Percentiles rank a stretch among this genome's conserved stretches.
Evolutionary conservation across 2,113 vertebrate species (phyloP).

Genomic region (Genyomyrus donnyi): DNA sequence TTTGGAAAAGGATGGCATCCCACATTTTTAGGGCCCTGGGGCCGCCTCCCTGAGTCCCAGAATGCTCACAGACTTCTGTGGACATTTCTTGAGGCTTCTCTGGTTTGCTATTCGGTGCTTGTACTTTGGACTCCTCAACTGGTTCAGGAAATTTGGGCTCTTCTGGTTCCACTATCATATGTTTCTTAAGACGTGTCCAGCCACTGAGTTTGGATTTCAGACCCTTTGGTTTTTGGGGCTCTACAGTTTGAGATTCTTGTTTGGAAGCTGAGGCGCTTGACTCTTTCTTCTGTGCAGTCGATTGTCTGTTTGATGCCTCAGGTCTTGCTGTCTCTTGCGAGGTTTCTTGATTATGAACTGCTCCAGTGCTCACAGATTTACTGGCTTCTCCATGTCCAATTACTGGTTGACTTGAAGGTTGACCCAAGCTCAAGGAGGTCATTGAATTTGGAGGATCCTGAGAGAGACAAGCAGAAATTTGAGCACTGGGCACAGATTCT

Average conservation of each 20-base stretch:
- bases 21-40: conserved; percentile 76
- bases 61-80: conserved; percentile 17
- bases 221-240: conserved; percentile 52
- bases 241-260: conserved; percentile 43
- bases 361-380: conserved; percentile 29
- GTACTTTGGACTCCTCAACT: conserved; percentile 33
- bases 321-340: neutral
- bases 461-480: conserved; percentile 5
- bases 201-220: conserved; percentile 58
- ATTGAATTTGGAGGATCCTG: conserved; percentile 22
- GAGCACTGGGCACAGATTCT: conserved; percentile 1
- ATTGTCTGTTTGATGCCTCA: conserved; percentile 8
- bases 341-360: conserved; percentile 13
- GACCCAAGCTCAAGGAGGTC: neutral
- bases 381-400: conserved; percentile 22
- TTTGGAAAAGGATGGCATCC: conserved; percentile 84
- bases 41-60: conserved; percentile 37
- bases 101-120: conserved; percentile 12
- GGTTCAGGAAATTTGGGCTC: conserved; percentile 53
- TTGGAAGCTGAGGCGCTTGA: neutral
- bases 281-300: conserved; percentile 35
- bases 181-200: conserved; percentile 83
- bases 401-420: conserved; percentile 23
- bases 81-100: conserved; percentile 21
- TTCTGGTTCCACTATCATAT: conserved; percentile 74